Evolutionary conservation across 2,888 invertebrate genomes (phyloP), one percentile per base, ranked within the genome.

Genomic region (Tetranychus truncatus): DNA sequence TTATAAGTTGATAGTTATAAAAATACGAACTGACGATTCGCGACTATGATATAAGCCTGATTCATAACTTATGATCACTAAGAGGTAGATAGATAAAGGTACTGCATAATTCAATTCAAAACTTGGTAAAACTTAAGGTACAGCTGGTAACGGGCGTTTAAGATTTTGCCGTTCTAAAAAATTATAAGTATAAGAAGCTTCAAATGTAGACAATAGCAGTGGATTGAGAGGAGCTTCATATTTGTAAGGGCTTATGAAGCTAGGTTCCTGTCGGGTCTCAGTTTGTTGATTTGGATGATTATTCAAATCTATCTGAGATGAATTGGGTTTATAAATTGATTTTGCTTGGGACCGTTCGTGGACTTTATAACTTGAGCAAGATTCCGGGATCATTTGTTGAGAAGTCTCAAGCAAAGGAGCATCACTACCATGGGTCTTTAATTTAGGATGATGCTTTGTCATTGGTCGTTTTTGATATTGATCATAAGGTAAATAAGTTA

Each of bases 401-500:
- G 65, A n/a, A 74, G 71, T 69, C 4, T 74, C 71, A 6, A 76
- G 24, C n/a, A 76, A n/a, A 18, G 76, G 76, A 44, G 74, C 74
- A 11, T 72, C 45, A 24, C 74, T 72, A 2, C 72, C 74, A 11
- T 74, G 66, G 20, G 74, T 46, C 44, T 55, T 71, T 9, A 76
- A 45, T n/a, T 66, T 65, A 6, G 77, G 73, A 44, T 75, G 67
- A 15, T 77, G 76, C 44, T 75, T 69, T 69, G 73, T 66, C 21
- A 76, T 21, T 46, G 77, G 76, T 65, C 76, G 74, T 6, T 67
- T 44, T 46, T 74, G 67, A 15, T 55, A 55, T 24, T 76, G 45
- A 20, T 55, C 66, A 71, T 73, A 71, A 5, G 72, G 34, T 20
- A 75, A 45, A 66, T 77, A 77, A 45, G 76, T 75, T 45, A 75